Conservation (phyloP, 2,113 vertebrate genomes). For the Bufo gargarizans region DNA sequence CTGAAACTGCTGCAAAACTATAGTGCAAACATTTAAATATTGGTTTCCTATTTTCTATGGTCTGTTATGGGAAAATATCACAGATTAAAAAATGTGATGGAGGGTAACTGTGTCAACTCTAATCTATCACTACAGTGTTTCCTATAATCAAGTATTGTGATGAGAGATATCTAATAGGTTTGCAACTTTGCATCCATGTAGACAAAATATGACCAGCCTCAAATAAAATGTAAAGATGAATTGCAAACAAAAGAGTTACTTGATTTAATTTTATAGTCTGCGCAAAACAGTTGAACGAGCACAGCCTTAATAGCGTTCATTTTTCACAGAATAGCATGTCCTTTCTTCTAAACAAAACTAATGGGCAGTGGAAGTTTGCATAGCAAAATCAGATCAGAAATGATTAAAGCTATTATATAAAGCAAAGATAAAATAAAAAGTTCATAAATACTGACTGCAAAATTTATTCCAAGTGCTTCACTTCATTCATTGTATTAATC, state of each 20-base stretch:
- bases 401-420: conserved; percentile 64
- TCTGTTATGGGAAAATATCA: neutral
- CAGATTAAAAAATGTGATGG: neutral
- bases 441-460: conserved; percentile 63
- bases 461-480: conserved; percentile 63
- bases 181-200: neutral
- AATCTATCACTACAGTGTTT: neutral
- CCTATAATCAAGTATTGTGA: neutral
- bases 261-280: conserved; percentile 64
- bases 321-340: conserved; percentile 63
- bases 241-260: conserved; percentile 55
- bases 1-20: neutral
- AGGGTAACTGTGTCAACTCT: neutral
- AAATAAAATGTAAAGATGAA: conserved; percentile 59
- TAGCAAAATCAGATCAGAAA: conserved; percentile 55
- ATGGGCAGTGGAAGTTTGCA: conserved; percentile 65
- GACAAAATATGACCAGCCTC: conserved; percentile 9
- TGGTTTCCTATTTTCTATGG: neutral
- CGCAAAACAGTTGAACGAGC: conserved; percentile 59
- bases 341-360: conserved; percentile 67
- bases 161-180: neutral
- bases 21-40: neutral
- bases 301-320: conserved; percentile 61
- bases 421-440: conserved; percentile 62
- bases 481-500: conserved; percentile 66